Evolutionary conservation across 2,888 invertebrate genomes (phyloP), one percentile per base, ranked within the genome.

Genomic region (Sphaeridia pumilis): DNA sequence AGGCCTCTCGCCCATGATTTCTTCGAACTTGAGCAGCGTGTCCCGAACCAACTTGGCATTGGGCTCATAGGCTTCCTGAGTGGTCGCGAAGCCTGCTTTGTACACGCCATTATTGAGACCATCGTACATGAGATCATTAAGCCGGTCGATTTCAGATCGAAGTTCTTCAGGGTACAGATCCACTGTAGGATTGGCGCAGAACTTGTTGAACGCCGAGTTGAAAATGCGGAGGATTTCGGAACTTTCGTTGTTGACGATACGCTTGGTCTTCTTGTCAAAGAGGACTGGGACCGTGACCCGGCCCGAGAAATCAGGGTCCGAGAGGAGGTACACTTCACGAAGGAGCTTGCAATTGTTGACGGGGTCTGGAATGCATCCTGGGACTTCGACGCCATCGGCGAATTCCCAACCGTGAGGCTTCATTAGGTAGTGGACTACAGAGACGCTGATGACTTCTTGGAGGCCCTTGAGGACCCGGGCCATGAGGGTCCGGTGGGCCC

Each of bases 201-300:
- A 46, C 20, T 56, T 51, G 21, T 62, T 58, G 38, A 62, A 62
- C n/a, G 24, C 31, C 14, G 53, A 46, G 25, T 62, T 62, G 7
- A 62, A 49, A 41, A 60, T 59, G 3, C 62, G 49, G 21, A 62
- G 44, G 41, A 62, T 62, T 46, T 62, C 62, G 0, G 60, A 57
- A 28, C 62, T 62, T 38, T 62, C 60, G 22, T 62, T 62, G 48
- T 60, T 62, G 3, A 62, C 62, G 44, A 62, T 59, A 34, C 28
- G 50, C 31, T 47, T 53, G 0, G 60, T 60, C 46, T 60, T 60
- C 46, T 52, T 60, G 45, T 62, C 62, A 38, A 55, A 62, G 20
- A 62, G 54, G 14, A 62, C 44, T 2, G 62, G 62, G 1, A 60
- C 62, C 1, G 60, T 62, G 42, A 55, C 54, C 17, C 59, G 49